Evolutionary conservation across 2,113 vertebrate genomes (phyloP).

Genomic region (Spizaetus ornatus): DNA sequence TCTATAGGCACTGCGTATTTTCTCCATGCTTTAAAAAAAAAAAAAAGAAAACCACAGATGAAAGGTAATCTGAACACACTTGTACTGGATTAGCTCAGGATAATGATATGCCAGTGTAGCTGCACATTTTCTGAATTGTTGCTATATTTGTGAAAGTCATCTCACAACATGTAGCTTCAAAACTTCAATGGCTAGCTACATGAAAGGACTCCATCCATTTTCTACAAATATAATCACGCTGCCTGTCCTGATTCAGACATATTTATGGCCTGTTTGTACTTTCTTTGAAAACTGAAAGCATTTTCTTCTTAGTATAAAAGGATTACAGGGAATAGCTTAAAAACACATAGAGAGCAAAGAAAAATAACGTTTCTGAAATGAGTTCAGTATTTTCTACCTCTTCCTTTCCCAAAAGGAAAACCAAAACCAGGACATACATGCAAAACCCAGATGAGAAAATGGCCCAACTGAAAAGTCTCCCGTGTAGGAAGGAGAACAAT

Average conservation of each 20-base stretch:
- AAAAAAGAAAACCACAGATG: background rate
- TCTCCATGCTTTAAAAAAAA: background rate
- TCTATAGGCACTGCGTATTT: background rate
- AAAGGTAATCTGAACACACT: background rate
- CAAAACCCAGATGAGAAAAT: background rate
- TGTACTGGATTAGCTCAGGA: background rate
- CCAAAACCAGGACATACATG: background rate
- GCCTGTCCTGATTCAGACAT: background rate
- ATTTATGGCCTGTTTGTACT: background rate
- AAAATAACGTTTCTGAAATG: background rate
- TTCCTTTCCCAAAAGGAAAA: background rate
- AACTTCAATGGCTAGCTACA: too few relatives aligned
- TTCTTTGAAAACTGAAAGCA: background rate
- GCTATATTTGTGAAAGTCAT: background rate
- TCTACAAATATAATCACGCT: rapidly evolving
- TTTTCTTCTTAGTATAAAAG: background rate
- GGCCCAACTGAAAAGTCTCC: background rate
- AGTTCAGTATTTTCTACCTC: background rate
- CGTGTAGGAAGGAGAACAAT: background rate
- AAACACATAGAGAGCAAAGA: background rate
- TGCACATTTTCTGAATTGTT: background rate
- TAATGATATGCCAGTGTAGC: rapidly evolving
- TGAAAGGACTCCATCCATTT: background rate
- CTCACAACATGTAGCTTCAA: background rate
- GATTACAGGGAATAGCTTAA: background rate